A percentile compares a stretch with the other conserved stretches of the same genome.
Conservation (phyloP, 2,113 vertebrate species). For the Eublepharis macularius region DNA sequence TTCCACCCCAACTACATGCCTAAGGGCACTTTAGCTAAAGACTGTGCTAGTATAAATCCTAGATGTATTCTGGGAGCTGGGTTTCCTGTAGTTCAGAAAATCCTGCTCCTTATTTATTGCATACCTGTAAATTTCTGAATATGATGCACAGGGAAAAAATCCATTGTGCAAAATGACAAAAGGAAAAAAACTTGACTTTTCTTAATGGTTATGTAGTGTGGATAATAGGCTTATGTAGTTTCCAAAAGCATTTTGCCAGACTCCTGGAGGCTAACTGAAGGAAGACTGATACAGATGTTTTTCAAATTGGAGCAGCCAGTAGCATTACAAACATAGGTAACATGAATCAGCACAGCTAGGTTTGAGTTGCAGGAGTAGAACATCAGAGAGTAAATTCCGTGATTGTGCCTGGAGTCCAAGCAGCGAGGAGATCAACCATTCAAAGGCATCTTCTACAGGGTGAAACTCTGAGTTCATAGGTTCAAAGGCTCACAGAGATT, state of each 20-base stretch:
- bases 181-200: conserved; percentile 3
- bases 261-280: neutral
- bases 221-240: neutral
- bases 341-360: neutral
- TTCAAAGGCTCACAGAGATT: neutral
- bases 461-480: neutral
- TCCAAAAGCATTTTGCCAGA: neutral
- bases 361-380: neutral
- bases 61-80: neutral
- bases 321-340: neutral
- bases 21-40: neutral
- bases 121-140: neutral
- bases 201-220: neutral
- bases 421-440: neutral
- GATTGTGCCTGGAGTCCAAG: neutral
- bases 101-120: neutral
- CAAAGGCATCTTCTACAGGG: neutral
- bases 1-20: neutral
- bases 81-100: neutral
- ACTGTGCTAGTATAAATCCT: neutral
- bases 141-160: neutral
- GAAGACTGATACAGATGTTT: conserved; percentile 1
- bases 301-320: neutral
- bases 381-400: neutral
- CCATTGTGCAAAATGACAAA: neutral